Base-by-base conservation (phyloP, 2,888 invertebrate species). In the Drosophila melanosoma region DNA sequence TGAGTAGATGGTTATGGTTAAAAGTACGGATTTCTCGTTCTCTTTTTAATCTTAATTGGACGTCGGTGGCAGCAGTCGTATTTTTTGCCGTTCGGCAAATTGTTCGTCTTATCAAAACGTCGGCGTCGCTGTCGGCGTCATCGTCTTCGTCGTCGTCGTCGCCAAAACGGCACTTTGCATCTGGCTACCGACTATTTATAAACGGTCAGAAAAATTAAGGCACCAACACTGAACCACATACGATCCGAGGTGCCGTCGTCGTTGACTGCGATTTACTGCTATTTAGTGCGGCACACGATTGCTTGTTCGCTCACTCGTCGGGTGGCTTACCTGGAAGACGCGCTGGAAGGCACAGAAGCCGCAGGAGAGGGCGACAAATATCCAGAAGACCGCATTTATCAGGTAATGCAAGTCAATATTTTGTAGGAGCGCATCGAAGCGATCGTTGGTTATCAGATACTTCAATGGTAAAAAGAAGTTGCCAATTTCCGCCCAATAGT, bases 391-490 rank as follows among this genome's bases (percentile, higher is more conserved):
- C 4, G 90, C 89, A 82, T 93, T 93, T 20, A 90, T 79, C 76
- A 93, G 87, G 85, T 92, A 92, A 85, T 90, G 89, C 12, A 93
- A 76, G 63, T 92, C 89, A 10, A 93, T 90, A 72, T 92, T 91
- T 72, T 92, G 90, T 33, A 93, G 85, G n/a, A 93, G 69, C 7
- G 91, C 81, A 57, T 93, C 92, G 59, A 92, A 91, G 23, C 91
- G 90, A 54, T 91, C 90, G 69, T 89, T 90, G 35, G 89, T 89
- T 11, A 93, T 90, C 62, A 93, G 83, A 79, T 92, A 91, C 69
- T 92, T 92, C 1, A 93, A 78, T 59, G 93, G 93, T 67, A 92
- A 76, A 76, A 93, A 92, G 73, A 93, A 92, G 67, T 93, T 93
- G 48, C 91, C 89, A 8, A 93, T 87, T 71, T 93, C 93, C 35